Conservation (phyloP, 2,797 vertebrate species). For the Myotis pilosus region DNA sequence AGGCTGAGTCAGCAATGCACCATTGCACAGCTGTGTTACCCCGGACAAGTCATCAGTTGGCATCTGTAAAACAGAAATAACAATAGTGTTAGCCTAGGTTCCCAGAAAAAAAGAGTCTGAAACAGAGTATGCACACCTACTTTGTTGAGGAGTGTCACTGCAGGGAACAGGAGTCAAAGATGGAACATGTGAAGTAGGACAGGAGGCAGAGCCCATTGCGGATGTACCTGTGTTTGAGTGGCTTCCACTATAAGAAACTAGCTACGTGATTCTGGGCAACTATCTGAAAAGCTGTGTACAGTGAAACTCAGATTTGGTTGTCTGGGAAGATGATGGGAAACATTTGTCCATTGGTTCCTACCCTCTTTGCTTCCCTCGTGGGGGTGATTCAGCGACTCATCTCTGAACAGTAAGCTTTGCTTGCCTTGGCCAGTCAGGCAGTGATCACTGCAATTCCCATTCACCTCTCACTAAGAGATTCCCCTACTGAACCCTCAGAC, state of each 20-base stretch:
- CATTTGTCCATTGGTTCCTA: background rate
- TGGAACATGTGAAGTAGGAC: background rate
- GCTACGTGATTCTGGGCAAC: background rate
- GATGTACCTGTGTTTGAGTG: background rate
- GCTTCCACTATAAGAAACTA: background rate
- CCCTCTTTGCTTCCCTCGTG: background rate
- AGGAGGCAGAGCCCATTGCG: background rate
- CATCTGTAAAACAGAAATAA: background rate
- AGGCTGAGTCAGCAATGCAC: background rate
- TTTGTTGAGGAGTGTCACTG: background rate
- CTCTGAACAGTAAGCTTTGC: background rate
- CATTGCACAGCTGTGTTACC: background rate
- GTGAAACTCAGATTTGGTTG: background rate
- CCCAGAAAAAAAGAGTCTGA: background rate
- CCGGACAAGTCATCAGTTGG: background rate
- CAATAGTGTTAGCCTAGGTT: background rate
- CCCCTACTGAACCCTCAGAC: fast-evolving
- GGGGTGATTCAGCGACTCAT: background rate
- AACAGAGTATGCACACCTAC: background rate
- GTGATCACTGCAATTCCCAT: background rate
- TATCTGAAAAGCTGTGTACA: background rate
- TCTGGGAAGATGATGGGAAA: background rate
- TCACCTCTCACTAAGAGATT: background rate
- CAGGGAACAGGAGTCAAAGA: background rate
- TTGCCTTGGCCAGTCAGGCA: background rate